These are phyloP conservation scores for Melinaea marsaeus DNA, from an alignment of 2,888 invertebrate genomes.

Conservation along the genomic window DNA sequence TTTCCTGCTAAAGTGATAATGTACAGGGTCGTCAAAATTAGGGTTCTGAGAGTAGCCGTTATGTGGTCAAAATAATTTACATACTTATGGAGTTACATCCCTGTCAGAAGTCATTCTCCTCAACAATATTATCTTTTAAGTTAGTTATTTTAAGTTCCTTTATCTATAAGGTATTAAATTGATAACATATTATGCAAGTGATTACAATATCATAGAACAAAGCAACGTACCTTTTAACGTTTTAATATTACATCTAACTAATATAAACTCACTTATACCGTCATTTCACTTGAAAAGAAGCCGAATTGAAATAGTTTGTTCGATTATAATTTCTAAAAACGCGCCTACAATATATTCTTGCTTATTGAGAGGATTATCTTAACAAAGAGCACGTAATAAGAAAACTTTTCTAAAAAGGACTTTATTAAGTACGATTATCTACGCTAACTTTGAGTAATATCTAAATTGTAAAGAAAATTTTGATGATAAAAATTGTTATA, in stretches of 20 bases:
- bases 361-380: conserved; percentile 33
- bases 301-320: conserved; percentile 59
- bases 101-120: no score
- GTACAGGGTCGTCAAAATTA: conserved; percentile 13
- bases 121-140: no score
- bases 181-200: no score
- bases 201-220: neutral
- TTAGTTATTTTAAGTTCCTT: no score
- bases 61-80: neutral
- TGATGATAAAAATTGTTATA: neutral
- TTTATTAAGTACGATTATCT: conserved; percentile 21
- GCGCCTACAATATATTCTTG: conserved; percentile 27
- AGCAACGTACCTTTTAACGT: conserved; percentile 10
- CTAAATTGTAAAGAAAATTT: neutral
- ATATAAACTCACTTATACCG: conserved; percentile 55
- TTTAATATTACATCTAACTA: conserved; percentile 34
- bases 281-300: conserved; percentile 47
- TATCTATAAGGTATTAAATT: no score
- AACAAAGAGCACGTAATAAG: conserved; percentile 32
- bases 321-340: conserved; percentile 44
- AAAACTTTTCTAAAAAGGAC: conserved; percentile 30
- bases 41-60: conserved; percentile 11
- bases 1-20: conserved; percentile 13
- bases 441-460: conserved; percentile 3
- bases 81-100: no score